These are phyloP conservation scores for Odocoileus virginianus DNA, from an alignment of 2,113 vertebrate species.

Conservation along the genomic window DNA sequence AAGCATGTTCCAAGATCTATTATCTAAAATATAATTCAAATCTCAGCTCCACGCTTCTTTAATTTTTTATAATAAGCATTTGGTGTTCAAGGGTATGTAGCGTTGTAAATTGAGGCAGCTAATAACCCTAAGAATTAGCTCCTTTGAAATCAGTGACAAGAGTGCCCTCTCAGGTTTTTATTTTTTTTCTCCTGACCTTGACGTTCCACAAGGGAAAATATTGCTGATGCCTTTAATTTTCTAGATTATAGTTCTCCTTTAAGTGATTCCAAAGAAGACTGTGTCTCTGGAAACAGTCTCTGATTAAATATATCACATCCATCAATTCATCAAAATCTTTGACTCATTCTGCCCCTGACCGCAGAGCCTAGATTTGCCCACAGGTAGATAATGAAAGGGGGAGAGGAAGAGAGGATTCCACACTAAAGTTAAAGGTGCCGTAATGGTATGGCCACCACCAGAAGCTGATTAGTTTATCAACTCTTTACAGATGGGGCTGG, in stretches of 20 bases:
- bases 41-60: slow-evolving; percentile 73
- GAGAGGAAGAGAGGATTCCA: neutral
- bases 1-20: slow-evolving; percentile 75
- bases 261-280: slow-evolving; percentile 77
- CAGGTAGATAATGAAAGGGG: neutral
- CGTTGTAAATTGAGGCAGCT: slow-evolving; percentile 70
- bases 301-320: slow-evolving; percentile 76
- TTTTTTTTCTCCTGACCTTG: slow-evolving; percentile 73
- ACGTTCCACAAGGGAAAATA: slow-evolving; percentile 73
- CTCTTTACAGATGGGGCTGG: neutral
- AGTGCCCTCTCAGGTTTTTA: slow-evolving; percentile 50
- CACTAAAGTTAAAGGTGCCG: neutral
- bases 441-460: neutral
- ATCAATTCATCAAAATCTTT: slow-evolving; percentile 65
- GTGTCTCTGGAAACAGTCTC: slow-evolving; percentile 72
- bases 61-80: slow-evolving; percentile 75
- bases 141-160: slow-evolving; percentile 73
- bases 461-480: neutral
- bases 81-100: slow-evolving; percentile 63
- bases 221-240: slow-evolving; percentile 79
- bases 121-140: slow-evolving; percentile 78
- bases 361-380: slow-evolving; percentile 57
- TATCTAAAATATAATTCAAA: slow-evolving; percentile 79
- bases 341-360: slow-evolving; percentile 51
- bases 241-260: slow-evolving; percentile 79